Base-by-base conservation (phyloP, 1,140 invertebrate genomes). In the Mya arenaria region DNA sequence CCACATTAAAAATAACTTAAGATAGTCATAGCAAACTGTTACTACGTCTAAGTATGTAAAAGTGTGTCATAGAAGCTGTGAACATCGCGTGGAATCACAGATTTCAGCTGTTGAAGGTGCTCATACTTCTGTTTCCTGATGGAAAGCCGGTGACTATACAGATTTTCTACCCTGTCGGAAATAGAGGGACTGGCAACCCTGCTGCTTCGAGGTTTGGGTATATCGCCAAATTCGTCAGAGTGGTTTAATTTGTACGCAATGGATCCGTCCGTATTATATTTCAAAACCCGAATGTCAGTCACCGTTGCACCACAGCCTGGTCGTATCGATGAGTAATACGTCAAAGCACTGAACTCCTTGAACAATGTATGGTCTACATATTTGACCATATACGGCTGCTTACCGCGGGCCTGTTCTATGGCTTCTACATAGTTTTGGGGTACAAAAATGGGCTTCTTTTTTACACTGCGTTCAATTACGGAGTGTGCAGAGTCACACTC, bases 171-270 rank as follows among this genome's bases (percentile, higher is more conserved):
- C 6, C 15, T 52, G 25, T 48, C 68, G 44, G 65, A 37, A 68
- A 44, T 15, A 28, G 5, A 5, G 25, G 32, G 5, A 34, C n/a
- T 66, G 34, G 36, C n/a, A 25, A 39, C 25, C 28, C 63, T 66
- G 5, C 37, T 39, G 28, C 63, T 66, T 66, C 63, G 37, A 10
- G 63, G 34, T 23, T 66, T 66, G 44, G 63, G 63, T 39, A 66
- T 66, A 10, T 66, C 63, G 36, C 23, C 25, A 39, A 66, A 66
- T 5, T 71, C 48, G 25, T 71, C 68, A 52, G 17, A 25, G 44
- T 71, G 32, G 15, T 66, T 66, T 66, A 66, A 66, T n/a, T 63
- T n/a, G n/a, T 68, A n/a, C n/a, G n/a, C n/a, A n/a, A n/a, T n/a
- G n/a, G n/a, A n/a, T n/a, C n/a, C n/a, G n/a, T n/a, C n/a, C n/a